Percentiles rank a stretch among this genome's conserved stretches.
Conservation (phyloP, 2,797 vertebrate genomes). For the Esox masquinongy region DNA sequence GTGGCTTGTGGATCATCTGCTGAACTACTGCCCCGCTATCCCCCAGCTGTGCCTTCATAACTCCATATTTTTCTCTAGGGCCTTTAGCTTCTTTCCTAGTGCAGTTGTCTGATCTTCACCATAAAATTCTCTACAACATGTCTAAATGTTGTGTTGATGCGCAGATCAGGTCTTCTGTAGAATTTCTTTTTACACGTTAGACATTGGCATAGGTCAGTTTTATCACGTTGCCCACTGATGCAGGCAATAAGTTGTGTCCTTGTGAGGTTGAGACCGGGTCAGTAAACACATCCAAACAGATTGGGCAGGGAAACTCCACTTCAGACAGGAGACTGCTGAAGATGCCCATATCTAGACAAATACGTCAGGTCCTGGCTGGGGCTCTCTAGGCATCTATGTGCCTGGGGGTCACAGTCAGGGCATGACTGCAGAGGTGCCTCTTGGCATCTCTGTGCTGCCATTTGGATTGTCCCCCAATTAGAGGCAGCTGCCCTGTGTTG, state of each 20-base stretch:
- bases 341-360: background rate
- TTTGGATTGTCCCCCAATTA: too few relatives aligned
- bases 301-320: background rate
- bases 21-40: background rate
- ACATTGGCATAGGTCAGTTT: background rate
- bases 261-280: too few relatives aligned
- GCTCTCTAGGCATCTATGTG: too few relatives aligned
- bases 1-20: conserved; percentile 16
- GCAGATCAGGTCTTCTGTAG: conserved; percentile 6
- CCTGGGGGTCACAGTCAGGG: too few relatives aligned
- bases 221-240: background rate
- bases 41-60: conserved; percentile 16
- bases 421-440: too few relatives aligned
- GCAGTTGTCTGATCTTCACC: background rate
- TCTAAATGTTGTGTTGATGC: conserved; percentile 11
- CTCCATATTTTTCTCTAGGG: background rate
- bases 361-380: too few relatives aligned
- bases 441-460: too few relatives aligned
- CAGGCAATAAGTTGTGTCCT: background rate
- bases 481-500: too few relatives aligned
- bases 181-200: conserved; percentile 4
- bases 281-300: conserved; percentile 12
- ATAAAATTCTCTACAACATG: conserved; percentile 1
- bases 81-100: background rate
- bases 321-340: background rate